Conservation (phyloP, 2,888 invertebrate species). For the Arge pagana region DNA sequence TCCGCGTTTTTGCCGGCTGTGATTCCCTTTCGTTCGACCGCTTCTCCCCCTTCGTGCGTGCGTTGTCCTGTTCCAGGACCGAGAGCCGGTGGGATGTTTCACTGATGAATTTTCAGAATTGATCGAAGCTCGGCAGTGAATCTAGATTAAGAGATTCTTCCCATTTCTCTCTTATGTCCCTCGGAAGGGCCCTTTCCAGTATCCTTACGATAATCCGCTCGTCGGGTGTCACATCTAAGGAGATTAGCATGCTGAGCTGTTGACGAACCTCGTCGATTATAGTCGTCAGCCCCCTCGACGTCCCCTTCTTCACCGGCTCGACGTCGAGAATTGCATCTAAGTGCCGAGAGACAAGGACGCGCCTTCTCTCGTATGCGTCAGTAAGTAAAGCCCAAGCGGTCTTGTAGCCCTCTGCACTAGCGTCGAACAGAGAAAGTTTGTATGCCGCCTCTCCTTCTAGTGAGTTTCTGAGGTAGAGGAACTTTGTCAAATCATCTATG, state of each 20-base stretch:
- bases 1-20: conserved; percentile 11
- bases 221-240: conserved; percentile 7
- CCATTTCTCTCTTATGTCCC: conserved; percentile 1
- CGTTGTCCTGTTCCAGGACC: conserved; percentile 18
- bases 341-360: neutral
- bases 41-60: conserved; percentile 1
- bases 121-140: conserved; percentile 18
- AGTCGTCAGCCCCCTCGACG: neutral
- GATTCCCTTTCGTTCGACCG: conserved; percentile 7
- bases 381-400: neutral
- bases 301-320: neutral
- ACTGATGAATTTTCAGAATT: conserved; percentile 20
- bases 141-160: neutral
- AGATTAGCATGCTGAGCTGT: neutral
- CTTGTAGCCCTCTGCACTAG: neutral
- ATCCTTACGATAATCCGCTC: neutral
- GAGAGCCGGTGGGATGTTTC: conserved; percentile 15
- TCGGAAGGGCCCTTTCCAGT: neutral
- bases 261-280: neutral
- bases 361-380: neutral
- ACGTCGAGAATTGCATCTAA: neutral
- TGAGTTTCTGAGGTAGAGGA: neutral
- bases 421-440: neutral
- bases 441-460: neutral
- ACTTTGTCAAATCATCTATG: neutral